Percentiles rank a stretch among this genome's conserved stretches.
phyloP scores from a whole-genome alignment of 2,113 vertebrate species.

The Chascanopsetta lugubris region DNA sequence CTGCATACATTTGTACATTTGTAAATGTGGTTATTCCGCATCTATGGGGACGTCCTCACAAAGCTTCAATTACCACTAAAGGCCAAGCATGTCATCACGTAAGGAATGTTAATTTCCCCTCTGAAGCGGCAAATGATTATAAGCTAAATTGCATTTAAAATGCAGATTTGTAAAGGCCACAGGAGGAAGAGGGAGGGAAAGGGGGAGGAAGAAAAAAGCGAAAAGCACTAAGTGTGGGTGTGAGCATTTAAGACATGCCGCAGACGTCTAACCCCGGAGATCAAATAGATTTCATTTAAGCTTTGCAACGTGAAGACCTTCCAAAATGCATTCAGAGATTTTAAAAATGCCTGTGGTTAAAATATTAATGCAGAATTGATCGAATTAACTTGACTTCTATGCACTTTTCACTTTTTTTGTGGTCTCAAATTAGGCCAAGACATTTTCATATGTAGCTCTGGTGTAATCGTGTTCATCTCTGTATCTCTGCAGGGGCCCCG shows the following conservation, averaged over 20 bases:
- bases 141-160: constrained; percentile 66
- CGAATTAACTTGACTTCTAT: constrained; percentile 22
- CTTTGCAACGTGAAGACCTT: constrained; percentile 34
- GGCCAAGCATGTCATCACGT: constrained; percentile 64
- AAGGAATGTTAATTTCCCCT: constrained; percentile 68
- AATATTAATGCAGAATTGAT: constrained; percentile 34
- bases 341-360: constrained; percentile 14
- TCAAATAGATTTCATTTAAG: constrained; percentile 65
- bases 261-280: constrained; percentile 29
- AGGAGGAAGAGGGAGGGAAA: constrained; percentile 32
- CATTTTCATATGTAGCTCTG: constrained; percentile 15
- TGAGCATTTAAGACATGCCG: constrained; percentile 30
- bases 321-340: constrained; percentile 16
- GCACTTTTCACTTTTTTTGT: constrained; percentile 24
- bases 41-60: constrained; percentile 28
- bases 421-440: constrained; percentile 18
- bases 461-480: constrained; percentile 6
- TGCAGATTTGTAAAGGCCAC: constrained; percentile 66
- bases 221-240: constrained; percentile 9
- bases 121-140: constrained; percentile 68
- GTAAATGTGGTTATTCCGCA: constrained; percentile 29
- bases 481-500: not conserved
- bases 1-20: constrained; percentile 13
- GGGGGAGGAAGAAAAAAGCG: constrained; percentile 1
- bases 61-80: constrained; percentile 73